Percentiles rank a stretch among this genome's conserved stretches.
Evolutionary conservation across 2,888 invertebrate genomes (phyloP).

Genomic region (Dryadula phaetusa): DNA sequence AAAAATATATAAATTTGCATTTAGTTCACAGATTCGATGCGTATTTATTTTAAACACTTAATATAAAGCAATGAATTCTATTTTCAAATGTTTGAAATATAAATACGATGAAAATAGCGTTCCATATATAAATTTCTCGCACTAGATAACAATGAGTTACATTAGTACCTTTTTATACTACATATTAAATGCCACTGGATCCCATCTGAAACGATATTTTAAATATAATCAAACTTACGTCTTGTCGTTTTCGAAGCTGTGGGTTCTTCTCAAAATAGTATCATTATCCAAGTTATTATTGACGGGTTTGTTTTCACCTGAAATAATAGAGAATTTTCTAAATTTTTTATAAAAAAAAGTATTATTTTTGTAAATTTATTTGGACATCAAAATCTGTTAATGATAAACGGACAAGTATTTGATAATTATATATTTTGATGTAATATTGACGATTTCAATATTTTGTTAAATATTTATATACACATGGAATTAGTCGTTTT

Average conservation of each 20-base stretch:
- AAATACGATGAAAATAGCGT: not conserved
- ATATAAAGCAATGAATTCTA: not conserved
- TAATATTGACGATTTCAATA: no score
- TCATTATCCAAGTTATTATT: conserved; percentile 69
- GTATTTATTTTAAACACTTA: not conserved
- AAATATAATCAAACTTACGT: conserved; percentile 86
- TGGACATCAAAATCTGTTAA: no score
- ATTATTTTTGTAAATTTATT: no score
- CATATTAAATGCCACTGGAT: not conserved
- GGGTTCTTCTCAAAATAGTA: conserved; percentile 89
- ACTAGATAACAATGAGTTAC: conserved; percentile 15
- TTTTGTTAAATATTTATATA: no score
- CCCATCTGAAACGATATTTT: conserved; percentile 1
- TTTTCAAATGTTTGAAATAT: not conserved
- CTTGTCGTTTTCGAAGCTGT: conserved; percentile 95
- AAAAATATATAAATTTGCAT: not conserved
- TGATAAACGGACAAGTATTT: no score
- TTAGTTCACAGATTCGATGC: not conserved
- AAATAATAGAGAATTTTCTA: conserved; percentile 50
- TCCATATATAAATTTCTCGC: not conserved
- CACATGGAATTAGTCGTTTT: no score
- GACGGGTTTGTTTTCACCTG: conserved; percentile 83
- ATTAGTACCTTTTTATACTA: not conserved
- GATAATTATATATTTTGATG: no score
- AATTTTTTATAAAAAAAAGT: no score